Base-by-base conservation (phyloP, 2,113 vertebrate species). In the Myotis davidii region DNA sequence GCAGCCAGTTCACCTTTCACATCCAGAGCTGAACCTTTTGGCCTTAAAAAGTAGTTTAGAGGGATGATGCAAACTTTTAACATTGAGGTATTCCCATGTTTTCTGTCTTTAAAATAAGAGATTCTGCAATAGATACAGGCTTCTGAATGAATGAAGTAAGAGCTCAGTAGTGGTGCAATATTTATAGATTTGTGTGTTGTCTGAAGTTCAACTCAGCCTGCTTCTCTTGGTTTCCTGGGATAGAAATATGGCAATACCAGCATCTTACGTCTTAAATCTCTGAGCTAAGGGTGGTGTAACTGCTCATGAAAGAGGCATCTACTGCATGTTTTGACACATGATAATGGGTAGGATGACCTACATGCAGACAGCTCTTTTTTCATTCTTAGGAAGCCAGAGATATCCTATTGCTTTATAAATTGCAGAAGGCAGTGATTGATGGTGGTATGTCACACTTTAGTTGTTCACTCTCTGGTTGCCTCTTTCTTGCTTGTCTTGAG, bases 51-150 rank as follows among this genome's bases (percentile, higher is more conserved):
- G 39, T 39, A 64, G 32, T 61, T 90, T 82, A 84, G 39, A 85
- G 50, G 32, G 29, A 29, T 85, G 52, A 93, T 20, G 61, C 25
- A 67, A 52, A 76, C 72, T 85, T 92, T 83, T 88, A 70, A 34
- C 69, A 34, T 78, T 89, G 45, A 96, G 78, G 39, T 81, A 92
- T 76, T 23, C 34, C 11, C 37, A 76, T 54, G 20, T 90, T 88
- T 96, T 94, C 7, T 90, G 29, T 37, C 69, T 97, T 83, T 93
- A 88, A 97, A 86, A 34, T 42, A 65, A 92, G 54, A 88, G 72
- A 42, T 14, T 86, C 61, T 61, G 17, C 27, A 50, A 5, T 56
- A 90, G 65, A 73, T 79, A 83, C 39, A 91, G n/a, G 16, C 37
- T 95, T 70, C 72, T 79, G 37, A 79, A 25, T 85, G 65, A 52